Base-by-base conservation (phyloP, 2,797 vertebrate genomes). In the Melanitta fusca region DNA sequence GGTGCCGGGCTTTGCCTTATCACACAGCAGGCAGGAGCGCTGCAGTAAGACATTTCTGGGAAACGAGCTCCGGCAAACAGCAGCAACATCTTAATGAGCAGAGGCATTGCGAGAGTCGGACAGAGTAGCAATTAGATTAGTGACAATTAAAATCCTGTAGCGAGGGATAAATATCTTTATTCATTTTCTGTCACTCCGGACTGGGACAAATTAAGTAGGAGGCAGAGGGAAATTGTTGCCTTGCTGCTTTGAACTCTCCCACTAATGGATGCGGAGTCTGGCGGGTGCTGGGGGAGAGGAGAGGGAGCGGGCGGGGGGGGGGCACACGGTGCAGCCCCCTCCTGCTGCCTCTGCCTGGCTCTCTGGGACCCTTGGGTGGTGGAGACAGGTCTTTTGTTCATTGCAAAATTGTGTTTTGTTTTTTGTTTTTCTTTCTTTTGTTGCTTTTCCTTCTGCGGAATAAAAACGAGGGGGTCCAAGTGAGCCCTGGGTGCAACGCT, bases 51-150 rank as follows among this genome's bases (percentile, higher is more conserved):
- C 88, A 60, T 91, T 83, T 41, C 85, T 79, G 80, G 21, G 77
- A 66, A 95, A 80, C 39, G 56, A 95, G 66, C 53, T 71, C 85
- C 92, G 57, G 91, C 88, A 95, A 93, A 96, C 21, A 94, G 93
- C 93, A 94, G 91, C 85, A 93, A 89, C 34, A 74, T 73, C 97
- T 96, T 97, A 97, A 98, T 96, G 97, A 97, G 96, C 78, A 87
- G 93, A 88, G 72, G 87, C 74, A 73, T 94, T 79, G 88, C 49
- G 56, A 93, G 75, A 97, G 86, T 96, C 75, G 80, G 92, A 93
- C 88, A 93, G 95, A 97, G 95, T 75, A 93, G 96, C 98, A 97
- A 98, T 98, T 98, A 97, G 95, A 98, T 97, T 97, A 97, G 95
- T 72, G 95, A 95, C 97, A 97, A 98, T 98, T 98, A 98, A 98